Evolutionary conservation across 2,797 vertebrate genomes (phyloP).

Genomic region (Cyclopterus lumpus): DNA sequence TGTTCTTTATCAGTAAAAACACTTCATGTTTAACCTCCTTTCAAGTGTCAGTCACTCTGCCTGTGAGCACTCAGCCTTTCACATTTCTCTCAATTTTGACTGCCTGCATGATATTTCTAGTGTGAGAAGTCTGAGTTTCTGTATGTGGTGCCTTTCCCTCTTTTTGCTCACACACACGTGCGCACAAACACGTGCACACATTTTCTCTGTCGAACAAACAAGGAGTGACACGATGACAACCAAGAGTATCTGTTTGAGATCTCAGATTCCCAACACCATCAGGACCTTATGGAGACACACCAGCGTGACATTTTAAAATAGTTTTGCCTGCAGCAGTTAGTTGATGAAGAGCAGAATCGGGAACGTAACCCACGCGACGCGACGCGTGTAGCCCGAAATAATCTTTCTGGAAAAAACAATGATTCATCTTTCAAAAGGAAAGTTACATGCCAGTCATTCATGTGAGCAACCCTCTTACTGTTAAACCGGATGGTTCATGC

Average conservation of each 20-base stretch:
- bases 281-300: not conserved
- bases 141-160: not conserved
- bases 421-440: slow-evolving; percentile 1
- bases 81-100: not conserved
- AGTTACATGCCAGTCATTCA: not conserved
- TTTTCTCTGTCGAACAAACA: not conserved
- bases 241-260: not conserved
- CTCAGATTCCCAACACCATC: not conserved
- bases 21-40: slow-evolving; percentile 1
- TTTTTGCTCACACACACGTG: too few species aligned
- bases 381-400: not conserved
- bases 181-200: not conserved
- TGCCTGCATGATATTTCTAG: not conserved
- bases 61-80: not conserved
- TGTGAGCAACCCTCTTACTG: not conserved
- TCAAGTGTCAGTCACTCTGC: not conserved
- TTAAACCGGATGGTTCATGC: slow-evolving; percentile 7
- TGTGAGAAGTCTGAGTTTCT: not conserved
- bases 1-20: not conserved
- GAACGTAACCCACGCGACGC: not conserved
- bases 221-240: not conserved
- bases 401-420: not conserved
- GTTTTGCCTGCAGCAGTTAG: not conserved
- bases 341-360: not conserved
- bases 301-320: not conserved